phyloP scores from a whole-genome alignment of 2,888 invertebrate genomes.

The Perizoma flavofasciatum region DNA sequence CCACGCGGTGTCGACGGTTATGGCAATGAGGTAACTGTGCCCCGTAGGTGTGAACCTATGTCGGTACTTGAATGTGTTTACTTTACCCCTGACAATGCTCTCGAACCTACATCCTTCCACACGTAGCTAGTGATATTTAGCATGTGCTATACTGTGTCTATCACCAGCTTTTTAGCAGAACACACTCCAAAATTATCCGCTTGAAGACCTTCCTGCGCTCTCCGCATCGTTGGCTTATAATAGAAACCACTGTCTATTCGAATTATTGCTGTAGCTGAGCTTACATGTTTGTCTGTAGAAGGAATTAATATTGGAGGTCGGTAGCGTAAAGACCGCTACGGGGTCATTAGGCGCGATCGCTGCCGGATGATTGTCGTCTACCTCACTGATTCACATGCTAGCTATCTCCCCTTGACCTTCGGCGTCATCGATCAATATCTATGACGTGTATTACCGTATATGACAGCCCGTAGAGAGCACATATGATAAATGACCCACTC shows the following conservation, averaged over 20 bases:
- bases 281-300: slow-evolving; percentile 36
- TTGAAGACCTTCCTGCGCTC: slow-evolving; percentile 41
- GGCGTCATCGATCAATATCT: slow-evolving; percentile 67
- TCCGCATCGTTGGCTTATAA: slow-evolving; percentile 38
- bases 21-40: slow-evolving; percentile 93
- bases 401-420: slow-evolving; percentile 67
- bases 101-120: slow-evolving; percentile 57
- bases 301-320: slow-evolving; percentile 36
- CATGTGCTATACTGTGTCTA: slow-evolving; percentile 48
- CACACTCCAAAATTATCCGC: slow-evolving; percentile 41
- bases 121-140: slow-evolving; percentile 56
- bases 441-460: slow-evolving; percentile 50
- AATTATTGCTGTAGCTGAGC: slow-evolving; percentile 46
- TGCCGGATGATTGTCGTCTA: slow-evolving; percentile 48
- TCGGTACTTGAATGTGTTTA: slow-evolving; percentile 57
- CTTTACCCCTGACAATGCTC: slow-evolving; percentile 49
- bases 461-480: slow-evolving; percentile 40
- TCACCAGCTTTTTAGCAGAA: slow-evolving; percentile 53
- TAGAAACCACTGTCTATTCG: slow-evolving; percentile 45
- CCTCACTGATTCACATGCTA: slow-evolving; percentile 50
- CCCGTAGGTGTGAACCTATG: slow-evolving; percentile 75
- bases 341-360: slow-evolving; percentile 50
- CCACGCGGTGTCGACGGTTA: slow-evolving; percentile 97
- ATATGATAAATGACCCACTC: slow-evolving; percentile 57
- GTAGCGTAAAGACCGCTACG: slow-evolving; percentile 16